phyloP scores from a whole-genome alignment of 2,888 invertebrate species.

The Polydrusus cervinus region DNA sequence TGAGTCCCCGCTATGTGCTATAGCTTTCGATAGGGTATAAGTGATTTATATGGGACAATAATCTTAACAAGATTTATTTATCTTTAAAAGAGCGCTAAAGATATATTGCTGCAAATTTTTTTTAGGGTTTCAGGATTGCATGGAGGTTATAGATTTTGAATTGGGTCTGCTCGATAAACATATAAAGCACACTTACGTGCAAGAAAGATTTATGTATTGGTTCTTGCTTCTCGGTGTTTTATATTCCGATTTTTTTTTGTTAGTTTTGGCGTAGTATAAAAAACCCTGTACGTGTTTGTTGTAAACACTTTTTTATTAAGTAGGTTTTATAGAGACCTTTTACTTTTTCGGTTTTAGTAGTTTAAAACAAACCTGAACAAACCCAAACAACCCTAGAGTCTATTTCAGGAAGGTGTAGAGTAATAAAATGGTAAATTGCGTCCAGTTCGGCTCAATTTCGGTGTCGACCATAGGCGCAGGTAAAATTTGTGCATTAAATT shows the following conservation, averaged over 20 bases:
- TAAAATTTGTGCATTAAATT: too few species aligned
- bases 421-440: too few species aligned
- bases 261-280: not conserved
- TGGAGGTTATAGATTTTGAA: constrained; percentile 25
- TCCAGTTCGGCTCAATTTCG: too few species aligned
- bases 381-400: too few species aligned
- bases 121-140: not conserved
- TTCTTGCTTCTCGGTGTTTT: not conserved
- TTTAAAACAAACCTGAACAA: too few species aligned
- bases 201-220: constrained; percentile 13
- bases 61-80: constrained; percentile 30
- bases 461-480: too few species aligned
- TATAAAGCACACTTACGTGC: not conserved
- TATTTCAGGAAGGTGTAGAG: too few species aligned
- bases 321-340: too few species aligned
- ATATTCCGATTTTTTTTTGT: not conserved
- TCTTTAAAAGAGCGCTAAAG: constrained; percentile 21
- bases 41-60: constrained; percentile 35
- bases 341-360: too few species aligned
- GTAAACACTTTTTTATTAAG: too few species aligned
- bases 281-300: too few species aligned
- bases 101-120: constrained; percentile 22
- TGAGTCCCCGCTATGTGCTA: not conserved
- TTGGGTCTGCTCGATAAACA: constrained; percentile 14
- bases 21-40: constrained; percentile 16